Evolutionary conservation across 23 tunicate genomes (phyloP), one percentile per base, ranked within the genome.

Genomic region (Ciona savignyi): DNA sequence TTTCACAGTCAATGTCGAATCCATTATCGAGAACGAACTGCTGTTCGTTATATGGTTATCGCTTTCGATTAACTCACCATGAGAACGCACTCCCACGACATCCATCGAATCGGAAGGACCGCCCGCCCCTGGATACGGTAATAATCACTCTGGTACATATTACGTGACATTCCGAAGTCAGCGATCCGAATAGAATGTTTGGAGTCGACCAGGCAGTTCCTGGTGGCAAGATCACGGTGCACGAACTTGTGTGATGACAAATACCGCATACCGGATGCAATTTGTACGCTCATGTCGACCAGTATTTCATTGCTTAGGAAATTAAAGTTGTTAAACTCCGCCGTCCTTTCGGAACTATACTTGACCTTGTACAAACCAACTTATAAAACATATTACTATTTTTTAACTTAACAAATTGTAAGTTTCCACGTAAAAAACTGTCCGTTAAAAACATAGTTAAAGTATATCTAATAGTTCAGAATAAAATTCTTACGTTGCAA

Each of bases 121-220:
- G 90, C 97, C 32, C 65, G 62, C 23, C 97, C 97, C 30, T 91
- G 83, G 0, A 84, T 91, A 35, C 89, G 79, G 76, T 91, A 91
- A 60, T 91, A 91, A 72, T 91, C 97, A 29, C 86, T 77, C 65
- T 84, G 91, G 73, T 91, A 91, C 97, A 91, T 91, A 78, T 84
- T 84, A 24, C 95, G 65, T 30, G 95, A 82, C 95, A 94, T 87
- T 65, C 99, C 99, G 51, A 94, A 94, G 68, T 94, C 99, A 20
- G 87, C 85, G 65, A 94, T 82, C 15, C 94, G 85, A 30, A 94
- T 75, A 15, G 71, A 60, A 51, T 82, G 70, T 15, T 78, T 75
- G 9, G 81, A 30, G 2, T 85, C 93, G 22, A 94, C 84, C 67
- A 94, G 64, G 63, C 95, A 87, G 82, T 94, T 94, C 32, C 99